A percentile compares a stretch with the other conserved stretches of the same genome.
Evolutionary conservation across 2,797 vertebrate species (phyloP).

Genomic region (Acanthurus tractus): DNA sequence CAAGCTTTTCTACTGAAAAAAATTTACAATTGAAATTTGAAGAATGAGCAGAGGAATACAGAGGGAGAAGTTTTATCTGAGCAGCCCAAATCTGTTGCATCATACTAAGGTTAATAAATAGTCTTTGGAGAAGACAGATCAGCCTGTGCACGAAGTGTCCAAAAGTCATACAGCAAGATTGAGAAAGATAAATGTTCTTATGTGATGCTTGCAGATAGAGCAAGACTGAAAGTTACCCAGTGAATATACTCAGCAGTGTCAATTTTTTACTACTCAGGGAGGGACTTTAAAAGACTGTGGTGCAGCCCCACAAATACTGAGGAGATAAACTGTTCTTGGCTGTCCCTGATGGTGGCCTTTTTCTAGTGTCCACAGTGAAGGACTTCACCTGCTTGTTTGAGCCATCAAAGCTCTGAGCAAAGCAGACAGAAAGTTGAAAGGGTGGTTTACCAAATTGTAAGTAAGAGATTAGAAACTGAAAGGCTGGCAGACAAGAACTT

Average conservation of each 20-base stretch:
- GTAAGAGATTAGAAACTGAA: slow-evolving; percentile 31
- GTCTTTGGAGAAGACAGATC: slow-evolving; percentile 60
- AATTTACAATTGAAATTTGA: neutral
- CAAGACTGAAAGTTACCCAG: slow-evolving; percentile 50
- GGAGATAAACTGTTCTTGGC: slow-evolving; percentile 55
- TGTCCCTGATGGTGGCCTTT: slow-evolving; percentile 56
- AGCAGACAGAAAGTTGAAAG: slow-evolving; percentile 48
- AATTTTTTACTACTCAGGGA: slow-evolving; percentile 46
- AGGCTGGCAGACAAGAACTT: slow-evolving; percentile 19
- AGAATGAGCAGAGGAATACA: neutral
- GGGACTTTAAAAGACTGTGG: slow-evolving; percentile 52
- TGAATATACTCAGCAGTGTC: slow-evolving; percentile 40
- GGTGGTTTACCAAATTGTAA: slow-evolving; percentile 20
- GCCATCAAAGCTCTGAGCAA: slow-evolving; percentile 32
- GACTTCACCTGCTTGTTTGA: slow-evolving; percentile 37
- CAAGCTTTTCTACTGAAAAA: neutral
- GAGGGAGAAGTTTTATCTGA: slow-evolving; percentile 26
- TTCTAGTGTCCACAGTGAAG: slow-evolving; percentile 46
- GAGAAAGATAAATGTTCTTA: slow-evolving; percentile 54
- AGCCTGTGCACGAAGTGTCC: slow-evolving; percentile 48
- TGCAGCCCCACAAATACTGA: slow-evolving; percentile 62
- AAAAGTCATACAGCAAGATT: slow-evolving; percentile 50
- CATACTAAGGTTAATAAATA: slow-evolving; percentile 55
- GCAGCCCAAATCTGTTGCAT: slow-evolving; percentile 35
- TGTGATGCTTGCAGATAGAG: slow-evolving; percentile 53